A percentile compares a stretch with the other conserved stretches of the same genome.
These are phyloP conservation scores for Troglohyphantes excavatus DNA, from an alignment of 2,888 invertebrate genomes.

Conservation along the genomic window DNA sequence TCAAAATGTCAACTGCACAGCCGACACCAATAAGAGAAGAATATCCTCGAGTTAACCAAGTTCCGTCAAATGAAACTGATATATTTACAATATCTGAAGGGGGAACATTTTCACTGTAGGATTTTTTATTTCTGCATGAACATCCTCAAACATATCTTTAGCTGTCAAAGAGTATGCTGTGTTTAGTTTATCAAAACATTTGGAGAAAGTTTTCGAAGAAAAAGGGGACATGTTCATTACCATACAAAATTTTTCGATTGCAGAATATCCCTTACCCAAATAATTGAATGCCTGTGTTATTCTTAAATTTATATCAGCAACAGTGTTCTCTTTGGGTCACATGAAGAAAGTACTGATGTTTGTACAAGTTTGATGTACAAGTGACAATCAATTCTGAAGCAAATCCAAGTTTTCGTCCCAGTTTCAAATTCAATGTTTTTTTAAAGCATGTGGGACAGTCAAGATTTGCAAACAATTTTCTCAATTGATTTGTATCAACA, in stretches of 20 bases:
- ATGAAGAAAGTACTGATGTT: too few relatives aligned
- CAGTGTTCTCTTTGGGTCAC: not conserved
- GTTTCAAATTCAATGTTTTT: too few relatives aligned
- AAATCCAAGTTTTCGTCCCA: too few relatives aligned
- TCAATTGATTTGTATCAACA: too few relatives aligned
- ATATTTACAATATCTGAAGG: not conserved
- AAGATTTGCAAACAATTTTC: too few relatives aligned
- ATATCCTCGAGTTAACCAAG: not conserved
- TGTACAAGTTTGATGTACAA: not conserved
- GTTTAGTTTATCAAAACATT: not conserved
- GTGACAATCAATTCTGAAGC: too few relatives aligned
- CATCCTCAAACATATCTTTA: not conserved
- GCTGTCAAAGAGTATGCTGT: not conserved
- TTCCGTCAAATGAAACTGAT: conserved; percentile 21
- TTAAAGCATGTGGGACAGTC: too few relatives aligned
- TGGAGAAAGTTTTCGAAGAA: not conserved
- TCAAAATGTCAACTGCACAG: conserved; percentile 19
- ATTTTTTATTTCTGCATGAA: not conserved
- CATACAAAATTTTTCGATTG: not conserved
- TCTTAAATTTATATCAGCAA: not conserved
- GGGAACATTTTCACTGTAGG: too few relatives aligned
- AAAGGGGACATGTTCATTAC: not conserved
- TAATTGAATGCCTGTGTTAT: not conserved
- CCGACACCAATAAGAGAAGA: conserved; percentile 16
- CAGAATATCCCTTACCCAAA: not conserved